Evolutionary conservation across 2,888 invertebrate species (phyloP), one percentile per base, ranked within the genome.

Genomic region (Mythimna vitellina): DNA sequence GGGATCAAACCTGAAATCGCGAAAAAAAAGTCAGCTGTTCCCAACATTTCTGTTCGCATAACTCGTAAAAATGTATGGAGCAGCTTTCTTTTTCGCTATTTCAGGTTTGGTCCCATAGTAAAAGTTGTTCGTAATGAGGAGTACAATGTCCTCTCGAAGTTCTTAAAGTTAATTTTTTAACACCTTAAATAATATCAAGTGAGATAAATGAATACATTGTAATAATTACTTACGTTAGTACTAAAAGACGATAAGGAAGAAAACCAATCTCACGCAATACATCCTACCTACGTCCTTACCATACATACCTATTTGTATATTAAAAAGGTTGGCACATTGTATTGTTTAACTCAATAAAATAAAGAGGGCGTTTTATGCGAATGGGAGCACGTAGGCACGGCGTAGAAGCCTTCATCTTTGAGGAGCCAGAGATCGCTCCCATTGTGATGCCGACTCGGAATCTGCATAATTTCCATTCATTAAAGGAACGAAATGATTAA

Each of bases 401-500:
- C 68, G 57, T 66, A 71, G 76, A 73, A 78, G 81, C 76, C 92
- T 91, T 92, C 92, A 91, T 92, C 93, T 93, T 92, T 86, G 86
- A 76, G 82, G 82, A 81, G 75, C 70, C 88, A 89, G 89, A 93
- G 92, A 93, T 93, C 92, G 92, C 87, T 89, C 70, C 92, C 91
- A 95, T 96, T 96, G 95, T 95, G 92, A 91, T 92, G 87, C 89
- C 87, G 86, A 90, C 90, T 90, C 85, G 79, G 90, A 93, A 94
- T 96, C 93, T 94, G 94, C 94, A 96, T 96, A 95, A 96, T 95
- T 95, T 93, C 89, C 91, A 93, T 94, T 95, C 93, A 95, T 96
- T 95, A 94, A 92, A 92, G 92, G 93, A 93, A 92, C 92, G 92
- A 92, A 95, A 96, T 96, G 93, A 96, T 96, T 96, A 96, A 96